Evolutionary conservation across 2,113 vertebrate species (phyloP).

Genomic region (Tragelaphus imberbis): DNA sequence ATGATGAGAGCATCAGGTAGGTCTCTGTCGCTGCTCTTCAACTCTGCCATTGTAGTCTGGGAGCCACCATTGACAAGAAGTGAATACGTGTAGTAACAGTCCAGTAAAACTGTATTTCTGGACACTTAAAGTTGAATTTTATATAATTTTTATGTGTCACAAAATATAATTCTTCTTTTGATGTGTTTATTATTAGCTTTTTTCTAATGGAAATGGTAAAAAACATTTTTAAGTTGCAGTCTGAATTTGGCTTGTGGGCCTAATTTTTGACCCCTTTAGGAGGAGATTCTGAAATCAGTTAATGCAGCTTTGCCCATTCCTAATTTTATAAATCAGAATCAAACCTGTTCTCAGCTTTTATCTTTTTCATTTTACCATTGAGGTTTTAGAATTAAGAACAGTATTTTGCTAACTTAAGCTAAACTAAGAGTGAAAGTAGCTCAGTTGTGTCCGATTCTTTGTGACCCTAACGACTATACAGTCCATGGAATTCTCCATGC

Average conservation of each 20-base stretch:
- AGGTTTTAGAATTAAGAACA: slow-evolving; percentile 14
- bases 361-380: slow-evolving; percentile 11
- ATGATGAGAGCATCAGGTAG: rapidly evolving
- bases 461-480: background rate
- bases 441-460: background rate
- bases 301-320: background rate
- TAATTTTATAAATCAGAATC: slow-evolving; percentile 2
- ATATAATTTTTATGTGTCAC: background rate
- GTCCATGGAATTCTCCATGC: background rate
- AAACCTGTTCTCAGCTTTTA: background rate
- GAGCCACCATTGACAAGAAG: background rate
- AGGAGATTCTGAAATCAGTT: background rate
- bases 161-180: background rate
- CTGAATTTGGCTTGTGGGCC: background rate
- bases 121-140: background rate
- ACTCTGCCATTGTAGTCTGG: background rate
- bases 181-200: background rate
- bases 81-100: background rate
- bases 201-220: background rate
- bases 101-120: background rate
- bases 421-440: background rate
- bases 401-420: background rate
- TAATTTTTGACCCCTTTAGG: background rate
- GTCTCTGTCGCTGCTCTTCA: background rate
- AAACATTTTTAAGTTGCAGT: background rate